Evolutionary conservation across 2,113 vertebrate genomes (phyloP), one percentile per base, ranked within the genome.

Genomic region (Leiothrix lutea): DNA sequence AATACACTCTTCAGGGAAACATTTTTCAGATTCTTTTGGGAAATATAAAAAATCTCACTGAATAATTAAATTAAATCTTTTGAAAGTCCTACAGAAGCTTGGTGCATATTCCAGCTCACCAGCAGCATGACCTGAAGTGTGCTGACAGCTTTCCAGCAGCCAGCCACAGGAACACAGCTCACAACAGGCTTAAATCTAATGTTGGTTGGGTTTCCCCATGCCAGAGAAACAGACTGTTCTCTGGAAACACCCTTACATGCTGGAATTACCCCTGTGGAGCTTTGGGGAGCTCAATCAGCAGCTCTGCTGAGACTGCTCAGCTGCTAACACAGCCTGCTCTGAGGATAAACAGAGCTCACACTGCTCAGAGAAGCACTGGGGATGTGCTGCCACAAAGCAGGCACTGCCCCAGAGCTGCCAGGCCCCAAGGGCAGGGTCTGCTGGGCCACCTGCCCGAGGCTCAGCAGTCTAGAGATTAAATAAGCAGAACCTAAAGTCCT

Each of bases 141-240:
- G 31, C 35, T 8, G 5, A 38, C 65, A 74, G 36, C 35, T 73
- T 47, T 62, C 2, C 8, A 80, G 80, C 44, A 86, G 84, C 64
- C 69, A 38, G 65, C 24, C 75, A 20, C 51, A 19, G 5, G 22
- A 36, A 38, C 70, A 44, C 36, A 29, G 35, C 13, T 65, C 69
- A n/a, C 36, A 28, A 6, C 9, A 57, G 62, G 35, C 47, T 21
- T 35, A 48, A 82, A 72, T 15, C 26, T 23, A 0, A 5, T 2
- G 9, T 0, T 48, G 44, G 19, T 2, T 14, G 65, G 17, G 1
- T 11, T 44, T 23, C 11, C 38, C 65, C 67, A 18, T 0, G 28
- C 26, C 6, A 1, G 24, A 51, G 57, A 72, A 67, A 62, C 3
- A 6, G 17, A 13, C 35, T 4, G 35, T 1, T 42, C 36, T 35